Conservation (phyloP, 2,797 vertebrate genomes). For the Lepilemur ruficaudatus region DNA sequence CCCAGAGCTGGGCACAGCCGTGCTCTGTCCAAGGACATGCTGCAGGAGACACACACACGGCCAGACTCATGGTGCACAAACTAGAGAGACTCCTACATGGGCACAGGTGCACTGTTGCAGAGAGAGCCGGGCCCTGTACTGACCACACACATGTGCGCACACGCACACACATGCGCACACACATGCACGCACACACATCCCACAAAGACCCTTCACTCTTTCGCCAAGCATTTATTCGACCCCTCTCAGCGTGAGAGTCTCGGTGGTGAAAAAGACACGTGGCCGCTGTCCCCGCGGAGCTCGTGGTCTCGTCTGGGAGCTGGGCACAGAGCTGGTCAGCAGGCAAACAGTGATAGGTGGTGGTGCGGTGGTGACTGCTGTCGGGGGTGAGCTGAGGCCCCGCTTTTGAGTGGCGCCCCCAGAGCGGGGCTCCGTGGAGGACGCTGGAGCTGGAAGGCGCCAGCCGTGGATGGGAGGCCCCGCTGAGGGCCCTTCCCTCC, state of each 20-base stretch:
- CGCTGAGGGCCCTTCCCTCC: fast-evolving
- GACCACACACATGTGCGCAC: background rate
- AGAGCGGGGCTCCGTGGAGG: background rate
- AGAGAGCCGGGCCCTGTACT: background rate
- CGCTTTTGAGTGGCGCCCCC: background rate
- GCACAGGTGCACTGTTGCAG: background rate
- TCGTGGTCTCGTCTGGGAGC: background rate
- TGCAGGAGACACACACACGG: fast-evolving
- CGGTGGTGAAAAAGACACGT: fast-evolving
- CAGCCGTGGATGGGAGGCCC: background rate
- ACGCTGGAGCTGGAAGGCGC: background rate
- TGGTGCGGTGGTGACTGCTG: fast-evolving
- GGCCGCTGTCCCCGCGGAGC: background rate
- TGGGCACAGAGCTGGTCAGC: too few species aligned
- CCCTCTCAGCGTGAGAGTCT: background rate
- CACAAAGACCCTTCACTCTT: fast-evolving
- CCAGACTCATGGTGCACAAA: background rate
- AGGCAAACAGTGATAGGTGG: background rate
- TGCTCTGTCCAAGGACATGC: background rate
- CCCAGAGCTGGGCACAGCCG: background rate
- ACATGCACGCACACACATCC: background rate
- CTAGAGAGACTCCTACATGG: background rate
- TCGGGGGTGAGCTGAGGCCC: background rate
- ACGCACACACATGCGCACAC: background rate
- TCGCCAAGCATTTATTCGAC: background rate